Conservation (phyloP, 2,113 vertebrate genomes). For the Trochalopteron elliotii region DNA sequence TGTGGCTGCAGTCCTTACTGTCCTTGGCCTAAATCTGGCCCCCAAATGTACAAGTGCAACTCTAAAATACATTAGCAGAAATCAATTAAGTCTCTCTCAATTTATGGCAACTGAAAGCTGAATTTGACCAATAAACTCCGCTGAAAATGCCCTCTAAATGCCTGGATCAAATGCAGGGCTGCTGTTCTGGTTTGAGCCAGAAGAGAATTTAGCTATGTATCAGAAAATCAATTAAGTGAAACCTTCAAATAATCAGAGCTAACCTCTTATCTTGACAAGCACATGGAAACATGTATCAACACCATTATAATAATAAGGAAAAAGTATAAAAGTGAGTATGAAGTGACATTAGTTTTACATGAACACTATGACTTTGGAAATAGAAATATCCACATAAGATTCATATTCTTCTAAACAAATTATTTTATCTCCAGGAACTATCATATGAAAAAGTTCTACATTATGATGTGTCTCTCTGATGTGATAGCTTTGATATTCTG, state of each 20-base stretch:
- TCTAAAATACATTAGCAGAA: conserved; percentile 19
- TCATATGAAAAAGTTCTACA: not conserved
- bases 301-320: not conserved
- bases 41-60: not conserved
- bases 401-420: not conserved
- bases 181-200: not conserved
- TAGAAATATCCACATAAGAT: not conserved
- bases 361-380: not conserved
- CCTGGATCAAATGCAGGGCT: not conserved
- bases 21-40: conserved; percentile 33
- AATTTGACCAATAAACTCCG: not conserved
- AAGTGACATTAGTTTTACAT: not conserved
- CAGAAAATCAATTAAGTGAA: conserved; percentile 15
- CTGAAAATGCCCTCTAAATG: not conserved
- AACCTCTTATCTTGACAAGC: not conserved
- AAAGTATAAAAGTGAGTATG: not conserved
- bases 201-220: not conserved
- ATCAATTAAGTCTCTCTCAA: conserved; percentile 32
- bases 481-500: not conserved
- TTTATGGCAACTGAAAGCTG: conserved; percentile 22
- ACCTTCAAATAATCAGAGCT: not conserved
- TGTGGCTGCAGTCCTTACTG: not conserved
- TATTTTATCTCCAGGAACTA: not conserved
- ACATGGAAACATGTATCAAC: not conserved
- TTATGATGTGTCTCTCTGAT: not conserved